Base-by-base conservation (phyloP, 2,113 vertebrate species). In the Paedocypris sp. region DNA sequence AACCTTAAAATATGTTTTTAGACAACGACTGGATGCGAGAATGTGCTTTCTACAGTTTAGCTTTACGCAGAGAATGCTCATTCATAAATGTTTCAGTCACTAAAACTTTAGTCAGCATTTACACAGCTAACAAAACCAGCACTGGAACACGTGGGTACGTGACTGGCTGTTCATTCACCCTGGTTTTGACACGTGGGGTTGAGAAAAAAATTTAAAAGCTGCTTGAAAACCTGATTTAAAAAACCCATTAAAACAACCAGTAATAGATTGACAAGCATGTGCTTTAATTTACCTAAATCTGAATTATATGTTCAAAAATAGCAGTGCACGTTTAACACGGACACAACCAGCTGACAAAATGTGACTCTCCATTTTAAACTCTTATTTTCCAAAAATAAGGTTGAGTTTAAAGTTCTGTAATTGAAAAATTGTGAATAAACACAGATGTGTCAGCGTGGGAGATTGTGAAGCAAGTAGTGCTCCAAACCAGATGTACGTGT, bases 131-230 rank as follows among this genome's bases (percentile, higher is more conserved):
- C 7, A 28, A 54, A 4, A 32, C 33, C 47, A 48, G 19, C 6
- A 61, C 43, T 65, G 35, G 29, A 42, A 19, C 39, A 58, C n/a
- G 13, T 54, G 41, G 35, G 56, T 61, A 28, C 60, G 36, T 45
- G 56, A 65, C 41, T 49, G 60, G 38, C 20, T 29, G 32, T 65
- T 43, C 50, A 61, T 56, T 70, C 28, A 59, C 50, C 50, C 29
- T 28, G 35, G 41, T 56, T 56, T 10, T 26, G 28, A 69, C 62
- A 61, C 16, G n/a, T 45, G 29, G 59, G 7, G n/a, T 16, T 25
- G 22, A 52, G 38, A 22, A 3, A 3, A 23, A 11, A 15, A 64
- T 12, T 10, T 41, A 64, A 47, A 26, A 18, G 5, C 41, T 16
- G 38, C 31, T 42, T 19, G 23, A 15, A 47, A 28, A 32, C 42